These are phyloP conservation scores for Acheta domesticus DNA, from an alignment of 2,888 invertebrate species.

Conservation along the genomic window DNA sequence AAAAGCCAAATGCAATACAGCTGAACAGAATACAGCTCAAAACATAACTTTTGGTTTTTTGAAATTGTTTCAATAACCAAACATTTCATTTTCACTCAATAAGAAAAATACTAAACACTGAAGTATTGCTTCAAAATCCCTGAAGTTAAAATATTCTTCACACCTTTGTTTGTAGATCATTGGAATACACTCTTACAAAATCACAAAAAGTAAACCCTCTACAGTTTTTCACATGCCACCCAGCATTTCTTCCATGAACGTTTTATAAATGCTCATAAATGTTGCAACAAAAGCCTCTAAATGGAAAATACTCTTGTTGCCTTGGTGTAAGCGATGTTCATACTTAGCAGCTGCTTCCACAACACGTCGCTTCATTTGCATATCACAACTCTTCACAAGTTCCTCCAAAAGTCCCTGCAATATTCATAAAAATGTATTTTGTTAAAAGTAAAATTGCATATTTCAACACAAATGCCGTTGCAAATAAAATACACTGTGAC, in stretches of 20 bases:
- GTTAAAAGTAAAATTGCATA: not conserved
- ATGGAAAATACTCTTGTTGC: conserved; percentile 93
- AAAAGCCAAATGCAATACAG: too few relatives aligned
- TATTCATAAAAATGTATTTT: conserved; percentile 26
- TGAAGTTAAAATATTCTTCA: too few relatives aligned
- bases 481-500: too few relatives aligned
- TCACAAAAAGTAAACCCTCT: too few relatives aligned
- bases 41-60: too few relatives aligned
- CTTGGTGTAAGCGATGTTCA: conserved; percentile 88
- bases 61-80: too few relatives aligned
- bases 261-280: conserved; percentile 92
- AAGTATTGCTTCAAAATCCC: too few relatives aligned
- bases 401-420: conserved; percentile 71
- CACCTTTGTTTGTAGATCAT: too few relatives aligned
- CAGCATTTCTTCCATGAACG: conserved; percentile 70
- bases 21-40: too few relatives aligned
- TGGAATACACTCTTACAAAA: too few relatives aligned
- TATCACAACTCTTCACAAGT: conserved; percentile 84
- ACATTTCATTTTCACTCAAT: too few relatives aligned
- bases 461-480: not conserved
- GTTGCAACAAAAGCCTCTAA: conserved; percentile 95
- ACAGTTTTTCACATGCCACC: conserved; percentile 23
- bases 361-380: conserved; percentile 80
- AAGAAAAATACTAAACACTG: too few relatives aligned
- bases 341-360: conserved; percentile 82